Percentiles rank a stretch among this genome's conserved stretches.
These are phyloP conservation scores for Alcedo atthis DNA, from an alignment of 2,797 vertebrate genomes.

Conservation along the genomic window DNA sequence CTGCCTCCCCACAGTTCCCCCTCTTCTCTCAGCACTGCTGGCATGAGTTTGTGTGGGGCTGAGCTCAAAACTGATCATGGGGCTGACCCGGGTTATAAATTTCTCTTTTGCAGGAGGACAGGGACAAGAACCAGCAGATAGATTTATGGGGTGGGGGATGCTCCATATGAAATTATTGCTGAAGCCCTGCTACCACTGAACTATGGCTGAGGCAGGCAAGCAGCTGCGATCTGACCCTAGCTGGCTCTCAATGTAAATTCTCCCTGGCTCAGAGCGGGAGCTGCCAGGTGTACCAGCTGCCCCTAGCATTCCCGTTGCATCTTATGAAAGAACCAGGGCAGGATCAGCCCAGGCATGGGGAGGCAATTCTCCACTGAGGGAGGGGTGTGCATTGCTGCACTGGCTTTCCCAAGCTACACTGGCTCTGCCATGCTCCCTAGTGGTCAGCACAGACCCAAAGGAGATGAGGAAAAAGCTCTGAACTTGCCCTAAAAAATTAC, in stretches of 20 bases:
- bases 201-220: neutral
- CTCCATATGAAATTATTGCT: neutral
- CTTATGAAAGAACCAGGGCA: constrained; percentile 10
- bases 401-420: neutral
- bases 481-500: neutral
- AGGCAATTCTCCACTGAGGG: neutral
- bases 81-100: neutral
- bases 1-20: neutral
- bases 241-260: neutral
- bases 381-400: neutral
- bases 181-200: neutral
- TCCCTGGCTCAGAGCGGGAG: constrained; percentile 25
- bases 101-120: neutral
- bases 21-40: neutral
- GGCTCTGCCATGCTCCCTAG: constrained; percentile 71
- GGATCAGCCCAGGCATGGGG: neutral
- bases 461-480: neutral
- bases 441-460: constrained; percentile 28
- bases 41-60: neutral
- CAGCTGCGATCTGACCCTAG: constrained; percentile 49
- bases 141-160: neutral
- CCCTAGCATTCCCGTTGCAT: constrained; percentile 7
- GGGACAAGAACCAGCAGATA: neutral
- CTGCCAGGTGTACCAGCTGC: constrained; percentile 51
- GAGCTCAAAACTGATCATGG: neutral